phyloP scores from a whole-genome alignment of 2,888 invertebrate genomes.

The Nemotelus pantherinus region DNA sequence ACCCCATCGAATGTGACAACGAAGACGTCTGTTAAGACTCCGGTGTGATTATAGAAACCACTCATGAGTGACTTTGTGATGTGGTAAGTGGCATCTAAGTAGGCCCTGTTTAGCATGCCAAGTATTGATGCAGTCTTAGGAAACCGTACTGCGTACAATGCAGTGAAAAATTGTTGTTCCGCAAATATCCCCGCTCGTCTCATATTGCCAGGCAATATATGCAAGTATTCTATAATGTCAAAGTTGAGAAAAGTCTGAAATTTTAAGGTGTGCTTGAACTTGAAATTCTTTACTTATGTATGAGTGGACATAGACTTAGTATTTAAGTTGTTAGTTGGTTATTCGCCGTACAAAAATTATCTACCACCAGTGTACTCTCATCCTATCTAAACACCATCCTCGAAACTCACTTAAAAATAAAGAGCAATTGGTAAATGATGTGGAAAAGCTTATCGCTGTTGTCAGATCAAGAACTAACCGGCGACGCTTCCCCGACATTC shows the following conservation, averaged over 20 bases:
- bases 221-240: too few species aligned
- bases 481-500: too few species aligned
- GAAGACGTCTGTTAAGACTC: slow-evolving; percentile 28
- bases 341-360: background rate
- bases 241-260: too few species aligned
- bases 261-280: too few species aligned
- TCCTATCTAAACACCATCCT: background rate
- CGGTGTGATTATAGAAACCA: slow-evolving; percentile 33
- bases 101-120: slow-evolving; percentile 1
- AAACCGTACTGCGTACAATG: background rate
- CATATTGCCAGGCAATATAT: too few species aligned
- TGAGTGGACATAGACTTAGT: too few species aligned
- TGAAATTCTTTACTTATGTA: too few species aligned
- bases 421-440: slow-evolving; percentile 39
- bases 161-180: background rate
- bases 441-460: slow-evolving; percentile 31
- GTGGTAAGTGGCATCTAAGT: slow-evolving; percentile 19
- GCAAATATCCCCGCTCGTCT: too few species aligned
- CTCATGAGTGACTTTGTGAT: slow-evolving; percentile 39
- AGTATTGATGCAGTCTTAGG: slow-evolving; percentile 4
- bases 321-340: too few species aligned
- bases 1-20: slow-evolving; percentile 25
- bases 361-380: background rate
- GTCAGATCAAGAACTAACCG: too few species aligned
- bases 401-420: slow-evolving; percentile 4